These are phyloP conservation scores for Cylas formicarius DNA, from an alignment of 1,140 invertebrate genomes.

Conservation along the genomic window DNA sequence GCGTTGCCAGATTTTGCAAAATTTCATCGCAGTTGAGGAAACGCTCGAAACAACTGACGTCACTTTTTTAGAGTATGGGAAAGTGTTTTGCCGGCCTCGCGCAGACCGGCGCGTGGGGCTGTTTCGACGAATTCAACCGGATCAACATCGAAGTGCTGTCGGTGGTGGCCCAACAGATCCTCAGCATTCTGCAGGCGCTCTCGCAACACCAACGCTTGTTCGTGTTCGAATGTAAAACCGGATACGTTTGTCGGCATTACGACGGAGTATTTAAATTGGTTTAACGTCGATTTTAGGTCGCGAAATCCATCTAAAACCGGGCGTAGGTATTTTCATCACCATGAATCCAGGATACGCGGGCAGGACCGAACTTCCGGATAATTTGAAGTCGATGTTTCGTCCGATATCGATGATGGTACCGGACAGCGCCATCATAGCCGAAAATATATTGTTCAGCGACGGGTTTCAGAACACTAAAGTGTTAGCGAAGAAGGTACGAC, in stretches of 20 bases:
- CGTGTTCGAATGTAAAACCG: conserved; percentile 64
- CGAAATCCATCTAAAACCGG: conserved; percentile 63
- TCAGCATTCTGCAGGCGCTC: conserved; percentile 64
- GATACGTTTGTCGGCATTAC: background rate
- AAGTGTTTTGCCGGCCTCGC: conserved; percentile 66
- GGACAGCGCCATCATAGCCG: conserved; percentile 81
- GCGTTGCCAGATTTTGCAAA: too few species aligned
- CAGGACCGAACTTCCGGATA: conserved; percentile 82
- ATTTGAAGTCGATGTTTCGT: conserved; percentile 86
- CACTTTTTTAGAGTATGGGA: conserved; percentile 57
- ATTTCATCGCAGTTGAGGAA: too few species aligned
- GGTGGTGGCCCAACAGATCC: conserved; percentile 77
- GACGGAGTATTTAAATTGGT: background rate
- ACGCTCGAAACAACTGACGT: too few species aligned
- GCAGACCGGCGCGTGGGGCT: conserved; percentile 77
- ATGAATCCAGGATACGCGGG: conserved; percentile 91
- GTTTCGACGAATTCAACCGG: conserved; percentile 86
- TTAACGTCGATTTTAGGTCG: conserved; percentile 32
- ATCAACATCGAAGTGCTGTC: conserved; percentile 87
- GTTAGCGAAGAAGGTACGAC: conserved; percentile 66
- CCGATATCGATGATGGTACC: conserved; percentile 94
- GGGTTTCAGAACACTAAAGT: conserved; percentile 73
- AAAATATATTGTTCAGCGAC: conserved; percentile 81
- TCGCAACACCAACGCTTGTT: conserved; percentile 59
- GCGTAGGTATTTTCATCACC: conserved; percentile 83